phyloP scores from a whole-genome alignment of 2,888 invertebrate genomes.

The Ennomos quercinarius region DNA sequence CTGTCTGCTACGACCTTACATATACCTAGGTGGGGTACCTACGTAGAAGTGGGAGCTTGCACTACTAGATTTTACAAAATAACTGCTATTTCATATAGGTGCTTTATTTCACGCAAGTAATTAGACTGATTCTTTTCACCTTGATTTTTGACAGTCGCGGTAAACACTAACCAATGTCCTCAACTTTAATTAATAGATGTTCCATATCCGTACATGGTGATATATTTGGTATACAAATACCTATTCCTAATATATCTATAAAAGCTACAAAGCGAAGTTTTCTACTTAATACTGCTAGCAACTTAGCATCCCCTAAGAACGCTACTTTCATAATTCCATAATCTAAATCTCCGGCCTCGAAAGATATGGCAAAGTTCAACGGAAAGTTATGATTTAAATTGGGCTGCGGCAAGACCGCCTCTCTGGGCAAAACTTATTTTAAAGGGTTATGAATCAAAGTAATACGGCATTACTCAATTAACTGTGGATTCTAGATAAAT shows the following conservation, averaged over 20 bases:
- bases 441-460: conserved; percentile 77
- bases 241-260: too few relatives aligned
- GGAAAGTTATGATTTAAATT: conserved; percentile 77
- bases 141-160: too few relatives aligned
- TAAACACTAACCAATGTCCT: too few relatives aligned
- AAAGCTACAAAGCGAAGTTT: too few relatives aligned
- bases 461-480: conserved; percentile 74
- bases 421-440: conserved; percentile 66
- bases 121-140: too few relatives aligned
- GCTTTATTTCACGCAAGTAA: too few relatives aligned
- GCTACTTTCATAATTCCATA: conserved; percentile 65
- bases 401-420: conserved; percentile 58
- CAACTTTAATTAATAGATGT: too few relatives aligned
- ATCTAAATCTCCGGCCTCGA: conserved; percentile 62
- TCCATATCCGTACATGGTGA: too few relatives aligned
- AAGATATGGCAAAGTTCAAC: conserved; percentile 74
- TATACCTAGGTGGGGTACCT: conserved; percentile 23
- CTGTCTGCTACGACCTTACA: conserved; percentile 55
- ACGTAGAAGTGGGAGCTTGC: not conserved
- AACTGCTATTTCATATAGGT: too few relatives aligned
- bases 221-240: too few relatives aligned
- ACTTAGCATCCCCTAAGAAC: conserved; percentile 35
- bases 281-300: conserved; percentile 5
- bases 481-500: conserved; percentile 41
- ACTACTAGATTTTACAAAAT: too few relatives aligned